Conservation (phyloP, 2,113 vertebrate genomes). For the Burhinus oedicnemus region DNA sequence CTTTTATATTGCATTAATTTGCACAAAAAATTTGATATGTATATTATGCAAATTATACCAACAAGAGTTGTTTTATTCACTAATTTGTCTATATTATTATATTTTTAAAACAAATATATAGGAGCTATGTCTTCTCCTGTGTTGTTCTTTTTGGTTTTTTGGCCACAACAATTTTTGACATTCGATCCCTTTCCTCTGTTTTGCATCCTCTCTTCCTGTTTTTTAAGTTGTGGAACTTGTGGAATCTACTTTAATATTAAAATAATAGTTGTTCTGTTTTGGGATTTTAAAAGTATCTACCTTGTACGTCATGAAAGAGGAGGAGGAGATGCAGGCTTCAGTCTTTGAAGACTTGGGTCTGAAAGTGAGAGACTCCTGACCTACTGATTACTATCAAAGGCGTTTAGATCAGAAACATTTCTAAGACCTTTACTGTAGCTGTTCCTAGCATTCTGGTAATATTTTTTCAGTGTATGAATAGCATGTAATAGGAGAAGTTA, state of each 20-base stretch:
- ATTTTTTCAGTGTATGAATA: not conserved
- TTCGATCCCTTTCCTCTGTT: not conserved
- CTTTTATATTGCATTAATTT: not conserved
- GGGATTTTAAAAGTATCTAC: not conserved
- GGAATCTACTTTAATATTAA: not conserved
- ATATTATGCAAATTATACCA: not conserved
- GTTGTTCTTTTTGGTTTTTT: not conserved
- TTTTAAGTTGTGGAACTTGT: not conserved
- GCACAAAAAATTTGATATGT: not conserved
- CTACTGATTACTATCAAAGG: not conserved
- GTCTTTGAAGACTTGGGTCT: not conserved
- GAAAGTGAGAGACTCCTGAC: not conserved
- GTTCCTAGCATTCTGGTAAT: not conserved
- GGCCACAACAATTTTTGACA: not conserved
- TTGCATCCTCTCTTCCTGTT: not conserved
- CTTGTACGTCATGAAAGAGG: not conserved
- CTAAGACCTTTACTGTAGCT: not conserved
- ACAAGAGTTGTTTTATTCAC: not conserved
- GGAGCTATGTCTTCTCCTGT: not conserved
- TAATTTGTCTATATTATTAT: not conserved
- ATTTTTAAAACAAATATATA: not conserved
- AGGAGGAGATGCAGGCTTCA: not conserved
- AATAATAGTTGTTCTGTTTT: not conserved
- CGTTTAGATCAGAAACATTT: not conserved
- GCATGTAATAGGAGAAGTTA: not conserved